phyloP scores from a whole-genome alignment of 2,113 vertebrate species.

The Perca schrenkii region DNA sequence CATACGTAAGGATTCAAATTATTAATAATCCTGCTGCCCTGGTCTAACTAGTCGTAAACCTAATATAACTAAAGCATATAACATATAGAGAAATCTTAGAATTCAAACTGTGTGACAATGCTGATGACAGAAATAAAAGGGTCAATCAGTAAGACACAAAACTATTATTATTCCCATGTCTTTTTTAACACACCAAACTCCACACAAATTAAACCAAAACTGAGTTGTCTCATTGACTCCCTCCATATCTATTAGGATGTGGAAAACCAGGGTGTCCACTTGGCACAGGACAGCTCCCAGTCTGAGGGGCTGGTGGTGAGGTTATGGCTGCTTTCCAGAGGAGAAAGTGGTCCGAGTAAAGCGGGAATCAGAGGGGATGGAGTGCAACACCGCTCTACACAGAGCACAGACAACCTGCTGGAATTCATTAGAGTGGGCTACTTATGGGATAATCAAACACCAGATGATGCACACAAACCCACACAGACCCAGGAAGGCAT shows the following conservation, averaged over 20 bases:
- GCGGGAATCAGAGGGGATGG: slow-evolving; percentile 36
- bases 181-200: background rate
- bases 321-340: slow-evolving; percentile 55
- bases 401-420: slow-evolving; percentile 45
- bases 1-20: background rate
- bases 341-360: slow-evolving; percentile 30
- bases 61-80: background rate
- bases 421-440: slow-evolving; percentile 47
- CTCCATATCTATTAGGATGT: slow-evolving; percentile 15
- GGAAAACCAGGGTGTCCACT: slow-evolving; percentile 38
- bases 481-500: background rate
- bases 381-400: slow-evolving; percentile 32
- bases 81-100: background rate
- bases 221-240: slow-evolving; percentile 15
- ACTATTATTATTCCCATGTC: slow-evolving; percentile 4
- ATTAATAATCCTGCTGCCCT: background rate
- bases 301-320: slow-evolving; percentile 27
- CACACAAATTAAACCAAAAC: slow-evolving; percentile 1
- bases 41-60: background rate
- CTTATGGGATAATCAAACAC: slow-evolving; percentile 24
- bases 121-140: background rate
- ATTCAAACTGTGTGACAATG: background rate
- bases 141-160: background rate
- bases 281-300: slow-evolving; percentile 33
- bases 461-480: slow-evolving; percentile 7